These are phyloP conservation scores for Drosophila ambigua DNA, from an alignment of 1,140 invertebrate species.

Conservation along the genomic window DNA sequence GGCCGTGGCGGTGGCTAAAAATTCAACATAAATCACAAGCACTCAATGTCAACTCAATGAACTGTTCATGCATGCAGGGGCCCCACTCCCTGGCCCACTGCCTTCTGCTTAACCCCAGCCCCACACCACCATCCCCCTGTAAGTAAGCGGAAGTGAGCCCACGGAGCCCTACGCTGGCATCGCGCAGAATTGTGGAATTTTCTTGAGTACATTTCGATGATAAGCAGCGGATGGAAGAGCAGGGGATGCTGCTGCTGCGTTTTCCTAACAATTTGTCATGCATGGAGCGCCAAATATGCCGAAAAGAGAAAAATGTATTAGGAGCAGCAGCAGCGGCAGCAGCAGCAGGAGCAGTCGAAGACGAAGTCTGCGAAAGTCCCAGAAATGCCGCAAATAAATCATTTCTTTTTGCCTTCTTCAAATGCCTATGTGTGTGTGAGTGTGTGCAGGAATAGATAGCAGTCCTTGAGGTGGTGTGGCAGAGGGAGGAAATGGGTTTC, in stretches of 20 bases:
- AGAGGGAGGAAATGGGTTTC: not conserved
- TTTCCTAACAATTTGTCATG: slow-evolving; percentile 82
- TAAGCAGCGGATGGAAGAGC: slow-evolving; percentile 51
- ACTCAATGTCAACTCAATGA: slow-evolving; percentile 82
- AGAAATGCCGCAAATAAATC: slow-evolving; percentile 80
- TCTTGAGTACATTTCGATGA: slow-evolving; percentile 80
- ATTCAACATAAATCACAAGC: slow-evolving; percentile 76
- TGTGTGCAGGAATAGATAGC: slow-evolving; percentile 39
- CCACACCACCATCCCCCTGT: slow-evolving; percentile 5
- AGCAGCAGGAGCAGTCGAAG: too few relatives aligned
- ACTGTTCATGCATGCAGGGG: slow-evolving; percentile 64
- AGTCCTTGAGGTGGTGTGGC: not conserved
- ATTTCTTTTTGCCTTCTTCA: slow-evolving; percentile 71
- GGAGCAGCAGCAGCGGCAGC: slow-evolving; percentile 56
- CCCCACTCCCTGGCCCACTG: slow-evolving; percentile 1
- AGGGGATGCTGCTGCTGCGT: slow-evolving; percentile 43
- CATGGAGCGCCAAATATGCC: slow-evolving; percentile 80
- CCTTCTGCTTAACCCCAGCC: not conserved
- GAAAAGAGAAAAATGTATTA: slow-evolving; percentile 80
- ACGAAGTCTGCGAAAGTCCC: slow-evolving; percentile 55
- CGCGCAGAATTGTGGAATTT: slow-evolving; percentile 78
- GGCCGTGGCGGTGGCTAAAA: slow-evolving; percentile 37
- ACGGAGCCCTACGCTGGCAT: slow-evolving; percentile 56
- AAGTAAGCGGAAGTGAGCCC: not conserved
- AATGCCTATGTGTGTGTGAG: not conserved